Base-by-base conservation (phyloP, 2,797 vertebrate species). In the Paguma larvata region DNA sequence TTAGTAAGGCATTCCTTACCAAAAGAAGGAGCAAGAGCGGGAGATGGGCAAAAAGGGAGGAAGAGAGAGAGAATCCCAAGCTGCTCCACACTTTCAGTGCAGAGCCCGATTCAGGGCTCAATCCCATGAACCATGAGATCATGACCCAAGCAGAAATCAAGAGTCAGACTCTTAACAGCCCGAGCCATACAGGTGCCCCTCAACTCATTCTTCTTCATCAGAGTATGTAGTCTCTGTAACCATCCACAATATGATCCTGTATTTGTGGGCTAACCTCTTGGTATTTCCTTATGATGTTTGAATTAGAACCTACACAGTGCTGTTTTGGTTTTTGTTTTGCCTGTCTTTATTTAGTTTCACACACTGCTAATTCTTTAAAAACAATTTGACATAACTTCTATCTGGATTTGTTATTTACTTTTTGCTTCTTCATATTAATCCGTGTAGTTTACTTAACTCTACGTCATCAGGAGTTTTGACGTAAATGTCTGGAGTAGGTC, bases 381-480 rank as follows among this genome's bases (percentile, higher is more conserved):
- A 41, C 13, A 5, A n/a, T 75, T 72, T 48, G 44, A 38, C 15
- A 46, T 67, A 25, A n/a, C 51, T 91, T 85, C 23, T 62, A 65
- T 77, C 34, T 59, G 73, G 67, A 38, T 87, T 63, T 92, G 16
- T 87, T 77, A 34, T 13, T 80, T 62, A 65, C 38, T 62, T 89
- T 89, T 88, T 84, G 75, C 41, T 82, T 48, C 65, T 56, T 68
- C 19, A 2, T n/a, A 15, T 34, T 46, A 79, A 53, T 85, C 91
- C 93, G n/a, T 78, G 23, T 85, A 27, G 86, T 83, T 88, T 38
- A 53, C 32, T 63, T 78, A 27, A 19, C 77, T 56, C 11, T 51
- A 72, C 19, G 62, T 72, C 89, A 84, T 70, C 41, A 67, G 30
- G 72, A 59, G 56, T n/a, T 65, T 97, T 89, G 91, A 70, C 80